A percentile compares a stretch with the other conserved stretches of the same genome.
phyloP scores from a whole-genome alignment of 2,888 invertebrate genomes.

The Perizoma affinitatum region DNA sequence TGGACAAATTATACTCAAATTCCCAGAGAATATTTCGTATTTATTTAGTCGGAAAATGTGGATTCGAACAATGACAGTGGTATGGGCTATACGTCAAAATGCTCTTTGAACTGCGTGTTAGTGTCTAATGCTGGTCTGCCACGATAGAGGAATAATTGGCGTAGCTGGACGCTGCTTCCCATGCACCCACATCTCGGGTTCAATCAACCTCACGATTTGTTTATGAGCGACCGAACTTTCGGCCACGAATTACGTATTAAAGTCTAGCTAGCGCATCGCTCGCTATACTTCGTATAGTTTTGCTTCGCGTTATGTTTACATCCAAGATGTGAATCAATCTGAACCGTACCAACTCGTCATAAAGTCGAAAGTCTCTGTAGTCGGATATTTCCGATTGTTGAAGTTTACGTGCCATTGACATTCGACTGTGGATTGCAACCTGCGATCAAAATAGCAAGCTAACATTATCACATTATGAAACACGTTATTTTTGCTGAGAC shows the following conservation, averaged over 20 bases:
- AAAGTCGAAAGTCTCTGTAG: conserved; percentile 42
- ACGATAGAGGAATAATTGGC: conserved; percentile 49
- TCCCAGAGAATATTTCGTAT: conserved; percentile 22
- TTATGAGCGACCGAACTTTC: conserved; percentile 53
- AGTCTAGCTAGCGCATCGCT: conserved; percentile 6
- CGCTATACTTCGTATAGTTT: neutral
- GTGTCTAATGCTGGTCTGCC: conserved; percentile 44
- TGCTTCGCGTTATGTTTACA: conserved; percentile 16
- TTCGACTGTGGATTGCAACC: conserved; percentile 54
- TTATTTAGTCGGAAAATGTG: conserved; percentile 21
- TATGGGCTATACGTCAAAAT: conserved; percentile 46
- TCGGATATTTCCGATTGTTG: conserved; percentile 7
- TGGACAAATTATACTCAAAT: conserved; percentile 21
- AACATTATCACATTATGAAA: conserved; percentile 49
- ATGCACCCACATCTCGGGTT: conserved; percentile 48
- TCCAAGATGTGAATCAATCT: conserved; percentile 9
- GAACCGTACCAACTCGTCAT: conserved; percentile 34
- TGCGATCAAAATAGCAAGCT: conserved; percentile 60
- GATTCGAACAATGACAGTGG: conserved; percentile 23
- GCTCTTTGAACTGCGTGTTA: conserved; percentile 37
- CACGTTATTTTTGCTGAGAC: conserved; percentile 44
- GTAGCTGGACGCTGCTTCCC: conserved; percentile 49
- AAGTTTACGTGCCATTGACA: conserved; percentile 75
- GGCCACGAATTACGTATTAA: conserved; percentile 10
- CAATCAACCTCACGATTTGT: conserved; percentile 64